Percentiles rank a stretch among this genome's conserved stretches.
phyloP scores from a whole-genome alignment of 2,888 invertebrate genomes.

The Volucella bombylans region DNA sequence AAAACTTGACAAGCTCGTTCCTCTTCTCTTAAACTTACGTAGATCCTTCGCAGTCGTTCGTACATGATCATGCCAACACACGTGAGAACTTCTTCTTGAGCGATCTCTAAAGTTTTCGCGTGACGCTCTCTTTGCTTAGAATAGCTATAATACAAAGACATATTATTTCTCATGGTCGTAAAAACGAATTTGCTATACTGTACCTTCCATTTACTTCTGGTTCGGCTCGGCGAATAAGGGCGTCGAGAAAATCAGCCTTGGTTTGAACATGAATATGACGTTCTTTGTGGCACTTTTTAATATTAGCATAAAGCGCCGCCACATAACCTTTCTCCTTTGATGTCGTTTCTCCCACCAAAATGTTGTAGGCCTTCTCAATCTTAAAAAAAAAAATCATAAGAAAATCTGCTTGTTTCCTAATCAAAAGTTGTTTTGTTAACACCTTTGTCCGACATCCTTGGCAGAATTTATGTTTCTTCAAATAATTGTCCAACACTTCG shows the following conservation, averaged over 20 bases:
- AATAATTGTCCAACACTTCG: constrained; percentile 93
- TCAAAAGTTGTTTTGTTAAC: constrained; percentile 69
- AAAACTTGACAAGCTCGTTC: constrained; percentile 97
- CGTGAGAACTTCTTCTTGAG: constrained; percentile 97
- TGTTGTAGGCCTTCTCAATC: constrained; percentile 91
- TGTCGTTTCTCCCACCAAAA: constrained; percentile 93
- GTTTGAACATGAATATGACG: constrained; percentile 92
- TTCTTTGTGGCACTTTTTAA: constrained; percentile 92
- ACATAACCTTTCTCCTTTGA: constrained; percentile 95
- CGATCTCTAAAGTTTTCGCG: constrained; percentile 97
- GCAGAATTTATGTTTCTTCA: constrained; percentile 96
- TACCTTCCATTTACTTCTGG: constrained; percentile 94
- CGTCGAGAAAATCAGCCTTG: constrained; percentile 93
- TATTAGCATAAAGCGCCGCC: constrained; percentile 92
- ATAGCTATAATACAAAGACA: constrained; percentile 77
- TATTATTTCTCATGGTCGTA: constrained; percentile 4
- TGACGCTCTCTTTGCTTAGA: constrained; percentile 92
- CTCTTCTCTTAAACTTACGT: constrained; percentile 93
- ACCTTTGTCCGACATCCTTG: constrained; percentile 97
- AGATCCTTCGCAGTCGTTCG: constrained; percentile 93
- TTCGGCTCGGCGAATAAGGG: constrained; percentile 94
- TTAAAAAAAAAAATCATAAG: constrained; percentile 76
- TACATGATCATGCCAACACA: constrained; percentile 97
- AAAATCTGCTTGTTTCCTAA: background rate
- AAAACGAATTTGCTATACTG: constrained; percentile 20